Evolutionary conservation across 1,140 invertebrate species (phyloP), one percentile per base, ranked within the genome.

Genomic region (Drosophila sproati): DNA sequence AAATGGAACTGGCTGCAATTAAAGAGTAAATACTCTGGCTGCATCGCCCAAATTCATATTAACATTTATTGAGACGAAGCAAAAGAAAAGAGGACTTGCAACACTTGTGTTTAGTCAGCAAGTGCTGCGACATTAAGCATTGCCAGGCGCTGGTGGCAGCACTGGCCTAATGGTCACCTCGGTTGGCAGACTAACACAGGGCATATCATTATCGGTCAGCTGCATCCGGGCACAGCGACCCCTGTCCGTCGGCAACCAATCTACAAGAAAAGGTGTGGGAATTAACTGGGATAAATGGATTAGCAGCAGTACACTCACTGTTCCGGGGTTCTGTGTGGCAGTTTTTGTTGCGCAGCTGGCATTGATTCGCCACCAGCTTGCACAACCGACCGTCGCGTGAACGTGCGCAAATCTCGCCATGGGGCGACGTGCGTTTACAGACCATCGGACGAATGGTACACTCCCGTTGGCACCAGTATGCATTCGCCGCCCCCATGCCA

Each of bases 191-290:
- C 83, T 88, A 5, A 32, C 39, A 3, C 78, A 71, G 0, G 80
- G 73, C 50, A 80, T 89, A 32, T 88, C 85, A 20, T 83, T 89
- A 32, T 88, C 85, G 20, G 80, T 85, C 66, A 83, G 6, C 12
- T 80, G 68, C 63, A 80, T 63, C 4, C 45, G 8, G 7, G 55
- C 73, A 41, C 83, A 88, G 20, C 51, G 77, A 35, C 69, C 52
- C 47, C 43, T 88, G 31, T 80, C 64, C 5, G 77, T 64, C 37
- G 74, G 80, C 2, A 63, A 35, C 83, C 83, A 88, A 75, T 89
- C 83, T 88, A 29, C 0, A 43, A 35, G 20, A 10, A 29, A 45
- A 31, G 48, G 20, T 7, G n/a, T 3, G 8, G 31, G 8, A 28
- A 52, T 10, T 32, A 10, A 57, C 39, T 20, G 20, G 3, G 2